Percentiles rank a stretch among this genome's conserved stretches.
phyloP scores from a whole-genome alignment of 2,888 invertebrate species.

The Coenonympha arcania region DNA sequence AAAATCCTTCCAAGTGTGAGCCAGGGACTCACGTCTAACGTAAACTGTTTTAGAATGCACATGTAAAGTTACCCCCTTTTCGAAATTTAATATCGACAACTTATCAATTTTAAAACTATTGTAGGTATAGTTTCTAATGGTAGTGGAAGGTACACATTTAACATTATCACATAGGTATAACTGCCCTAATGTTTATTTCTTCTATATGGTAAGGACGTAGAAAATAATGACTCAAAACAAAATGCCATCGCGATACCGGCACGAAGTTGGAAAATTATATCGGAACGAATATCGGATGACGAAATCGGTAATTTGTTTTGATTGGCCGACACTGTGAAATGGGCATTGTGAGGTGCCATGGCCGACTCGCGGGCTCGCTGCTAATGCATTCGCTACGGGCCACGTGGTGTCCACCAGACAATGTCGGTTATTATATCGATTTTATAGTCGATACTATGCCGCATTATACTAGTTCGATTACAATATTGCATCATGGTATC shows the following conservation, averaged over 20 bases:
- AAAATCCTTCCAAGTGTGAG: no score
- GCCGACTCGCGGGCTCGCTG: constrained; percentile 40
- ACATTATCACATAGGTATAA: background rate
- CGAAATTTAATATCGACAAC: no score
- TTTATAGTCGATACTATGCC: constrained; percentile 6
- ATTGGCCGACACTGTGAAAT: constrained; percentile 58
- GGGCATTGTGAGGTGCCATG: constrained; percentile 43
- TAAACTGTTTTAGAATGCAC: no score
- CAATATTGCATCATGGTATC: background rate
- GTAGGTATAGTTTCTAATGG: background rate
- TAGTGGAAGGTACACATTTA: background rate
- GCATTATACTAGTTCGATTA: background rate
- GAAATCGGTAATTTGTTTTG: constrained; percentile 61
- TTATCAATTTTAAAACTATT: no score
- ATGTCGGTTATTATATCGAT: constrained; percentile 17
- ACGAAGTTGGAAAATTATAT: constrained; percentile 57
- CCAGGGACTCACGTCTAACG: no score
- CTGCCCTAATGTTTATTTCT: no score
- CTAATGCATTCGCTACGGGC: constrained; percentile 54
- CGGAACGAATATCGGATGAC: constrained; percentile 65
- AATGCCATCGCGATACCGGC: constrained; percentile 35
- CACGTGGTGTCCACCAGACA: constrained; percentile 39
- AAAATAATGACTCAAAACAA: constrained; percentile 4
- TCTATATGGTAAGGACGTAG: background rate
- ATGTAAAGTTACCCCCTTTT: no score